phyloP scores from a whole-genome alignment of 1,140 invertebrate species.

The Drosophila aff. region DNA sequence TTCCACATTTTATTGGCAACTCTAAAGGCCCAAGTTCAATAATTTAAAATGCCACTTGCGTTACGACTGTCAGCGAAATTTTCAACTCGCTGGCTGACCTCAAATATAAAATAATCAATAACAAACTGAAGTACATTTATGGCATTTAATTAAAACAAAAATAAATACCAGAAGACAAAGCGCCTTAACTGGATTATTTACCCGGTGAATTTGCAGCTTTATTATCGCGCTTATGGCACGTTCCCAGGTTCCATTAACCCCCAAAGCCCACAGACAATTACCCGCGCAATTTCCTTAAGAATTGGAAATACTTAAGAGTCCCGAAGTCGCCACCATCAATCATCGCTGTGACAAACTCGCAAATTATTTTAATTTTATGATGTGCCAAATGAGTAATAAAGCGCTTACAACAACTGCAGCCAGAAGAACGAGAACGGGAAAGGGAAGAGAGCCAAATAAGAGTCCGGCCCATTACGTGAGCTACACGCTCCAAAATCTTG shows the following conservation, averaged over 20 bases:
- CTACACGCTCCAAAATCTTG: conserved; percentile 68
- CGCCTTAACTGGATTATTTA: conserved; percentile 16
- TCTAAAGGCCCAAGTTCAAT: conserved; percentile 48
- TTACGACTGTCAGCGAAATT: conserved; percentile 31
- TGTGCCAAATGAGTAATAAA: conserved; percentile 64
- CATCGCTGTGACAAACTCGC: conserved; percentile 56
- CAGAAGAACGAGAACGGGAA: conserved; percentile 13
- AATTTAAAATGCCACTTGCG: conserved; percentile 61
- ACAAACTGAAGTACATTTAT: conserved; percentile 19
- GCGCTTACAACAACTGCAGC: conserved; percentile 16
- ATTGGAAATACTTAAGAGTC: conserved; percentile 20
- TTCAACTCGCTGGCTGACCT: conserved; percentile 19
- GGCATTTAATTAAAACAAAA: conserved; percentile 18
- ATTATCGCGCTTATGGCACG: conserved; percentile 19
- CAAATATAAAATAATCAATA: conserved; percentile 28
- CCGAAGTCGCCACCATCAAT: conserved; percentile 56
- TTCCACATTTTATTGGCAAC: conserved; percentile 55
- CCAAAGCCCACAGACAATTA: conserved; percentile 27
- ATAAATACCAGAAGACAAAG: conserved; percentile 17
- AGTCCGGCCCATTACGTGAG: conserved; percentile 55
- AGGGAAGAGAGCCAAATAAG: conserved; percentile 40
- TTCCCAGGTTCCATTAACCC: conserved; percentile 47
- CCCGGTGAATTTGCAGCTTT: not conserved
- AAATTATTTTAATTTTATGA: conserved; percentile 58
- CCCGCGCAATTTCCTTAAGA: conserved; percentile 43